Conservation (phyloP, 2,113 vertebrate genomes). For the Trogon surrucura region DNA sequence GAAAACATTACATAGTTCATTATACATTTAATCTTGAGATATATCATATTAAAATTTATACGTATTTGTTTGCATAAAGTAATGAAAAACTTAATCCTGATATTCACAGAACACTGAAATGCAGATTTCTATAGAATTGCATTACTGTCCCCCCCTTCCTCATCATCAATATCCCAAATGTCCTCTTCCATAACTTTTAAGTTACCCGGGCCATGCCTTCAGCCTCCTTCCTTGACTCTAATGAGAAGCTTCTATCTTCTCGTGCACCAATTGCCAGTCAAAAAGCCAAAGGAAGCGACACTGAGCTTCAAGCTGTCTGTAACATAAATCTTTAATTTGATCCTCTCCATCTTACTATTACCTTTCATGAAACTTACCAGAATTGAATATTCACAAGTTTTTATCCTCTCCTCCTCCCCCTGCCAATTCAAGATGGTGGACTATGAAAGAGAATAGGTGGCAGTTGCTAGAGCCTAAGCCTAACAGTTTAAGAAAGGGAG, state of each 20-base stretch:
- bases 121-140: background rate
- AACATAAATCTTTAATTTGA: background rate
- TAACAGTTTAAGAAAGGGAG: background rate
- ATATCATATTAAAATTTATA: background rate
- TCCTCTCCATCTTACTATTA: background rate
- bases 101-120: background rate
- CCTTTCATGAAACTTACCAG: background rate
- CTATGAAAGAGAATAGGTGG: background rate
- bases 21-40: background rate
- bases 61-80: background rate
- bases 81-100: background rate
- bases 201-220: background rate
- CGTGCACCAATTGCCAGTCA: background rate
- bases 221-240: background rate
- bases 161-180: background rate
- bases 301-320: background rate
- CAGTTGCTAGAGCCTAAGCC: background rate
- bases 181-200: background rate
- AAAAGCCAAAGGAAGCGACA: background rate
- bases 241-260: background rate
- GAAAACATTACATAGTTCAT: background rate
- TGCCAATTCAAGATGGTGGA: background rate
- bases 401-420: background rate
- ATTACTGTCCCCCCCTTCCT: background rate
- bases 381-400: background rate